phyloP scores from a whole-genome alignment of 2,797 vertebrate species.

The Podarcis siculus region DNA sequence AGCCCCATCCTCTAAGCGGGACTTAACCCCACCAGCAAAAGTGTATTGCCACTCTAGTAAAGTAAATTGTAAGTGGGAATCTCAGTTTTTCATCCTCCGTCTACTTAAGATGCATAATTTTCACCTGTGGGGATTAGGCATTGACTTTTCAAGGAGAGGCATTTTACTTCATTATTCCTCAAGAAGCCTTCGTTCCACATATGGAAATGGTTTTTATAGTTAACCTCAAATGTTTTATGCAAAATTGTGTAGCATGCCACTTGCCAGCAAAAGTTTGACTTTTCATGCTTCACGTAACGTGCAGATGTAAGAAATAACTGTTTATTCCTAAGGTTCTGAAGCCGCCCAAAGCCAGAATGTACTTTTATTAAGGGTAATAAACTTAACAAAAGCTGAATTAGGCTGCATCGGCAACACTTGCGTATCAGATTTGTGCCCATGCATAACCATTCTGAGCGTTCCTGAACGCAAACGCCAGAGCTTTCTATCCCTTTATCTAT shows the following conservation, averaged over 20 bases:
- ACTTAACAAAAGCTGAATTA: not conserved
- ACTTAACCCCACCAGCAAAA: not conserved
- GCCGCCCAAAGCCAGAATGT: not conserved
- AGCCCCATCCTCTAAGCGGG: not conserved
- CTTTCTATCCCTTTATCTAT: no score
- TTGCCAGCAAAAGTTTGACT: slow-evolving; percentile 25
- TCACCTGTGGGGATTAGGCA: slow-evolving; percentile 9
- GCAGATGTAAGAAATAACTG: slow-evolving; percentile 31
- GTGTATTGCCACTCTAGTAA: not conserved
- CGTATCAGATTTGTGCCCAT: not conserved
- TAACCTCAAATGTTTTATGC: slow-evolving; percentile 19
- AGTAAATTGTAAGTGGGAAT: not conserved
- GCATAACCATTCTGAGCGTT: not conserved
- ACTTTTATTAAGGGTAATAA: slow-evolving; percentile 32
- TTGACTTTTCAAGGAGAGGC: slow-evolving; percentile 42
- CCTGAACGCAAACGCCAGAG: no score
- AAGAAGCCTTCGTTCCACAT: not conserved
- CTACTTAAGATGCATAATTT: slow-evolving; percentile 40
- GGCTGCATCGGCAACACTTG: not conserved
- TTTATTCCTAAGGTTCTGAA: slow-evolving; percentile 23
- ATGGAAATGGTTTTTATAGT: slow-evolving; percentile 31
- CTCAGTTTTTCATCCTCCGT: slow-evolving; percentile 17
- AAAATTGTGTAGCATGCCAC: slow-evolving; percentile 1
- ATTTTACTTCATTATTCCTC: not conserved
- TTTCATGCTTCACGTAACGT: slow-evolving; percentile 35